phyloP scores from a whole-genome alignment of 2,797 vertebrate genomes.

The Cyclura pinguis region DNA sequence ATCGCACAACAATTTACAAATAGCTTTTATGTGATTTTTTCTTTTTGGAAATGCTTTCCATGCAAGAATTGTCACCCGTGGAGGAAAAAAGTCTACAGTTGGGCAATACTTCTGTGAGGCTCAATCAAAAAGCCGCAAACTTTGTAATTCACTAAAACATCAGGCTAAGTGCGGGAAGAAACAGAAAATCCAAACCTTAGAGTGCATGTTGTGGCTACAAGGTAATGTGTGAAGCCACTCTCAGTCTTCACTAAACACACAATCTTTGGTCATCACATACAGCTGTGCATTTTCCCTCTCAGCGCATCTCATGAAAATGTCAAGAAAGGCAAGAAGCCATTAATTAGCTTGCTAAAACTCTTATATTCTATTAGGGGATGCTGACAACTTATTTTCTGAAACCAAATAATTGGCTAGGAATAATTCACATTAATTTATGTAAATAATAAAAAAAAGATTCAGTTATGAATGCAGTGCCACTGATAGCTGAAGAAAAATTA shows the following conservation, averaged over 20 bases:
- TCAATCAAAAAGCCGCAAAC: background rate
- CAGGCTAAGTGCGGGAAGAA: background rate
- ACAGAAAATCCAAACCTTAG: background rate
- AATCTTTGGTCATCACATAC: background rate
- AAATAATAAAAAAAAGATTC: background rate
- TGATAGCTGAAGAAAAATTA: background rate
- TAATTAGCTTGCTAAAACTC: conserved; percentile 62
- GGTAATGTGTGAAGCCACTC: background rate
- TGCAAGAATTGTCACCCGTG: no score
- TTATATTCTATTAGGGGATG: conserved; percentile 61
- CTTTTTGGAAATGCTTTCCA: background rate
- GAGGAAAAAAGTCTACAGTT: no score
- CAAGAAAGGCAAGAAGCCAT: background rate
- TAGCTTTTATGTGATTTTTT: background rate
- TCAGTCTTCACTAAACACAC: background rate
- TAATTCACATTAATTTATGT: conserved; percentile 58
- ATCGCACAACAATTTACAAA: background rate
- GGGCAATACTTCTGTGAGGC: no score
- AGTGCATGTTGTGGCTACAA: background rate
- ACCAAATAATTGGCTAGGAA: conserved; percentile 64
- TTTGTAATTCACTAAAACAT: background rate
- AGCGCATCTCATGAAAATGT: background rate
- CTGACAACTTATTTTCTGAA: conserved; percentile 66
- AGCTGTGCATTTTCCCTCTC: background rate
- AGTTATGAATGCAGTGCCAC: conserved; percentile 1